Percentiles rank a stretch among this genome's conserved stretches.
Conservation (phyloP, 2,888 invertebrate species). For the Oscheius onirici region DNA sequence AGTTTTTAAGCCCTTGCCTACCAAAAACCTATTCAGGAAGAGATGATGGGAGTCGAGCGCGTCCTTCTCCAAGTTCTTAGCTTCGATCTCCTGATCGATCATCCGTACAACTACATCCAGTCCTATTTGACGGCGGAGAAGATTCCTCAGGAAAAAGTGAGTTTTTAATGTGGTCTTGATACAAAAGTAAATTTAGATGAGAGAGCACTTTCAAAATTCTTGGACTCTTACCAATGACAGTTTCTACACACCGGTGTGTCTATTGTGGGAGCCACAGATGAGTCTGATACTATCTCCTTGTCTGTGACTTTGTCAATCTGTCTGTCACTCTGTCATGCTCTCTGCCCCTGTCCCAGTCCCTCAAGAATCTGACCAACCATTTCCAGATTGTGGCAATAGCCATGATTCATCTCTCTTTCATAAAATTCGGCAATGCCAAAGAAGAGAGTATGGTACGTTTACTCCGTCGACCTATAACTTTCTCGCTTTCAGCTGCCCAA, state of each 20-base stretch:
- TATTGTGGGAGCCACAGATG: conserved; percentile 99
- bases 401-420: conserved; percentile 93
- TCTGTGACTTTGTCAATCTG: too few relatives aligned
- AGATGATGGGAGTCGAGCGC: conserved; percentile 91
- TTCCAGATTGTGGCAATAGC: conserved; percentile 85
- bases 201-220: conserved; percentile 92
- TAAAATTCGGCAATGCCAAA: conserved; percentile 85
- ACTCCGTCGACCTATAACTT: not conserved
- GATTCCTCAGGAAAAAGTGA: not conserved
- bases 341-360: too few relatives aligned
- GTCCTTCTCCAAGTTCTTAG: conserved; percentile 96
- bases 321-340: too few relatives aligned
- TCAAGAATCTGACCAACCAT: conserved; percentile 27
- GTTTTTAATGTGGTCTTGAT: not conserved
- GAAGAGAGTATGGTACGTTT: conserved; percentile 87
- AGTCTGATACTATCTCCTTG: too few relatives aligned
- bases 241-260: conserved; percentile 91
- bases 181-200: conserved; percentile 27
- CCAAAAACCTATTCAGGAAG: conserved; percentile 75
- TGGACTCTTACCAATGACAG: conserved; percentile 99
- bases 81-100: conserved; percentile 96
- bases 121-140: conserved; percentile 71
- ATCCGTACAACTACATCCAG: conserved; percentile 88
- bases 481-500: conserved; percentile 36
- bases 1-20: not conserved